A percentile compares a stretch with the other conserved stretches of the same genome.
Evolutionary conservation across 64 coral and sea anemone genomes (phyloP).

Genomic region (Cladopsammia gracilis): DNA sequence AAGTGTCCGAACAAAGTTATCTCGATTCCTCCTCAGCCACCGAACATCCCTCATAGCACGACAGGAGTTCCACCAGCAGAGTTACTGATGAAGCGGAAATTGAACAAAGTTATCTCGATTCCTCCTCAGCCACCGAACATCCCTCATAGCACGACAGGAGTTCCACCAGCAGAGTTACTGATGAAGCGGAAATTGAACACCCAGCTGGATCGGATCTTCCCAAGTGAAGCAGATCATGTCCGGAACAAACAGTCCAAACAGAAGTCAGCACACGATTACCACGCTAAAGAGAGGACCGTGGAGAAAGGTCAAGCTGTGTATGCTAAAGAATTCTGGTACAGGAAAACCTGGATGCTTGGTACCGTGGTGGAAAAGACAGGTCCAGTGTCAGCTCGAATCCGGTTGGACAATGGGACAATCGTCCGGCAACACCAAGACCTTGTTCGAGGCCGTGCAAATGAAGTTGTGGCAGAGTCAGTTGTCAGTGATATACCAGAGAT

Average conservation of each 20-base stretch:
- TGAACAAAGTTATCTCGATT: conserved; percentile 8
- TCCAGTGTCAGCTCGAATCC: conserved; percentile 39
- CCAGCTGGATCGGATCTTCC: conserved; percentile 1
- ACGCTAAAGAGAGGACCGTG: conserved; percentile 28
- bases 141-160: conserved; percentile 42
- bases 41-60: too few relatives aligned
- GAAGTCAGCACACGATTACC: conserved; percentile 40
- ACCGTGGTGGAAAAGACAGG: conserved; percentile 40
- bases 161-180: conserved; percentile 45
- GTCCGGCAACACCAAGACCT: conserved; percentile 44
- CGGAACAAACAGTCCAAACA: conserved; percentile 21
- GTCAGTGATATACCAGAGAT: neutral
- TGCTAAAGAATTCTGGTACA: neutral
- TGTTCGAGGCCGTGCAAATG: neutral
- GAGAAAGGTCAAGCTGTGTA: conserved; percentile 14
- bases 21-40: too few relatives aligned
- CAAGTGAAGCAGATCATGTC: neutral
- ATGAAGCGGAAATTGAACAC: conserved; percentile 19
- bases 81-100: conserved; percentile 14
- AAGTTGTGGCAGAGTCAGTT: neutral
- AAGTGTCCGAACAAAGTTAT: neutral
- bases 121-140: conserved; percentile 40
- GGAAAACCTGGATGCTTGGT: conserved; percentile 40
- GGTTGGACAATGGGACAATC: conserved; percentile 16
- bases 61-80: too few relatives aligned